phyloP scores from a whole-genome alignment of 2,797 vertebrate species.

The Thripadectes ignobilis region DNA sequence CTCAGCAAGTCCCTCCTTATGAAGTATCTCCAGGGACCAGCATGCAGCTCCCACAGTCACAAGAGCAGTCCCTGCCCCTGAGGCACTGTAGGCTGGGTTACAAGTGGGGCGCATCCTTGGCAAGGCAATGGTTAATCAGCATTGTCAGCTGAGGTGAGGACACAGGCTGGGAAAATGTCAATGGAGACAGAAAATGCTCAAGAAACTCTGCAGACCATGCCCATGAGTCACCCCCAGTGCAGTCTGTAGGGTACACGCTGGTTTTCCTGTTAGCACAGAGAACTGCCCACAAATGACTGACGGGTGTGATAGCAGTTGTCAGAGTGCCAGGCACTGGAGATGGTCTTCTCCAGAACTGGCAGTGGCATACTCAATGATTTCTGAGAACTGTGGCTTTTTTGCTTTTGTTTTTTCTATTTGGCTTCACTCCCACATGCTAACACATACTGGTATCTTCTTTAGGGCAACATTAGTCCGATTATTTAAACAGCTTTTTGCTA shows the following conservation, averaged over 20 bases:
- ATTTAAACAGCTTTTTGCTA: background rate
- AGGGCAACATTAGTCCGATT: background rate
- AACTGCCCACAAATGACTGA: accelerated
- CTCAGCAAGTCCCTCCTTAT: background rate
- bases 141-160: background rate
- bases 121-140: background rate
- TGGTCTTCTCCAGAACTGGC: background rate
- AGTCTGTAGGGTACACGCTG: accelerated
- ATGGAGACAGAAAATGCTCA: background rate
- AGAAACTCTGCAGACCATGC: background rate
- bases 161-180: background rate
- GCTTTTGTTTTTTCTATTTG: background rate
- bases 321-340: background rate
- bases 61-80: background rate
- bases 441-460: background rate
- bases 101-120: background rate
- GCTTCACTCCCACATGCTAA: background rate
- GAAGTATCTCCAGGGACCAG: background rate
- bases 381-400: background rate
- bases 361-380: background rate
- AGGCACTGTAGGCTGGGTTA: background rate
- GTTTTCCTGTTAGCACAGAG: background rate
- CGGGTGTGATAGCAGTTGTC: accelerated
- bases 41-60: background rate
- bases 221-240: accelerated